phyloP scores from a whole-genome alignment of 2,113 vertebrate genomes.

The Oceanites oceanicus region DNA sequence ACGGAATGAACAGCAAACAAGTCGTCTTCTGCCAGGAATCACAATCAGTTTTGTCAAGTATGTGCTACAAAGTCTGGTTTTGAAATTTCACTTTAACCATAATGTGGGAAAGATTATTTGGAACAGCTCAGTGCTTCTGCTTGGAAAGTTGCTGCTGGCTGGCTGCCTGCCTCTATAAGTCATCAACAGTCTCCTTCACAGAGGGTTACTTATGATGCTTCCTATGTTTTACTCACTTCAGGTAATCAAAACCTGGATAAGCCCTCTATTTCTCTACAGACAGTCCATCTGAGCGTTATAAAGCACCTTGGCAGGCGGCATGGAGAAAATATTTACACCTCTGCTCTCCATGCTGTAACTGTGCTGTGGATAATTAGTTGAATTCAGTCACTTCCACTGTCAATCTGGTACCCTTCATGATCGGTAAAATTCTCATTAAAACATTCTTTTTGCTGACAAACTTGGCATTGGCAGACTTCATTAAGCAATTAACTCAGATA shows the following conservation, averaged over 20 bases:
- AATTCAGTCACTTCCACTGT: not conserved
- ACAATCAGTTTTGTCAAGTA: not conserved
- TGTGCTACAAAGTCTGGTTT: not conserved
- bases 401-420: not conserved
- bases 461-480: not conserved
- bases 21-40: not conserved
- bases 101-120: not conserved
- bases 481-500: slow-evolving; percentile 17
- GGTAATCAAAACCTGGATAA: not conserved
- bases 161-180: not conserved
- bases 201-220: not conserved
- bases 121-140: not conserved
- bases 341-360: not conserved
- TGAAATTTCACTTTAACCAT: not conserved
- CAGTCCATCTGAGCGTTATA: not conserved
- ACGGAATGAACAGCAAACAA: not conserved
- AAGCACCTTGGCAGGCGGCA: not conserved
- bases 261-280: not conserved
- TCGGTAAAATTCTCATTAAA: slow-evolving; percentile 10
- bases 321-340: not conserved
- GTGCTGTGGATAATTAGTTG: not conserved
- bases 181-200: not conserved
- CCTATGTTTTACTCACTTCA: not conserved
- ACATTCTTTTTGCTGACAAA: slow-evolving; percentile 8
- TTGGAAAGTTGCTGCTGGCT: not conserved